Evolutionary conservation across 2,113 vertebrate species (phyloP).

Genomic region (Gulo gulo): DNA sequence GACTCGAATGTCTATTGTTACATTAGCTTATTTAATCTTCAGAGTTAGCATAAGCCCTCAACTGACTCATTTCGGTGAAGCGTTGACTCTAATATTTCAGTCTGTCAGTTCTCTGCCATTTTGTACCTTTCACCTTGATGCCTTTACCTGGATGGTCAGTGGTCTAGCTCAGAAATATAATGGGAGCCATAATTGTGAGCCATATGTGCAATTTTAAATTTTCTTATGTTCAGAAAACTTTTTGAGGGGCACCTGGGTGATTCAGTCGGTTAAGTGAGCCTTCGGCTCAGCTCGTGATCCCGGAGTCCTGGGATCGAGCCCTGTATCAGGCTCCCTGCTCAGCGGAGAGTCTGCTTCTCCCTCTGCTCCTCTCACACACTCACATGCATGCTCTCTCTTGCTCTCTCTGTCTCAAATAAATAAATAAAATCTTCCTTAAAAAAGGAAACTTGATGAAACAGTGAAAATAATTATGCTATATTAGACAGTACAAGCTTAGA

Average conservation of each 20-base stretch:
- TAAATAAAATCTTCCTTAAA: no score
- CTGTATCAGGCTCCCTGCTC: no score
- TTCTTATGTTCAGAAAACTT: not conserved
- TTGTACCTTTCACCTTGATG: not conserved
- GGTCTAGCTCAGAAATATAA: not conserved
- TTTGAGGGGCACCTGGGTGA: not conserved
- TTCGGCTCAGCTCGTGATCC: no score
- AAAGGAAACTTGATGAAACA: not conserved
- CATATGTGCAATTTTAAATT: not conserved
- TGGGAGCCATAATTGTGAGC: not conserved
- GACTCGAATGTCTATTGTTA: not conserved
- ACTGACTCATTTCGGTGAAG: not conserved
- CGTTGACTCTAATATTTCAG: not conserved
- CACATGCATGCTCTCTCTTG: no score
- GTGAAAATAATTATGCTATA: not conserved
- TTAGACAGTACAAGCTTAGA: not conserved
- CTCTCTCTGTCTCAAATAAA: no score
- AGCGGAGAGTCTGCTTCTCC: no score
- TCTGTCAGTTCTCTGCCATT: not conserved
- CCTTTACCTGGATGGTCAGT: not conserved
- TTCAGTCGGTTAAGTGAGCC: not conserved
- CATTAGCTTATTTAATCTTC: not conserved
- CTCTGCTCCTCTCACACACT: no score
- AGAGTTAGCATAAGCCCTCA: not conserved
- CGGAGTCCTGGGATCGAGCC: no score